Conservation (phyloP, 1,140 invertebrate genomes). For the Drosophila dunni region DNA sequence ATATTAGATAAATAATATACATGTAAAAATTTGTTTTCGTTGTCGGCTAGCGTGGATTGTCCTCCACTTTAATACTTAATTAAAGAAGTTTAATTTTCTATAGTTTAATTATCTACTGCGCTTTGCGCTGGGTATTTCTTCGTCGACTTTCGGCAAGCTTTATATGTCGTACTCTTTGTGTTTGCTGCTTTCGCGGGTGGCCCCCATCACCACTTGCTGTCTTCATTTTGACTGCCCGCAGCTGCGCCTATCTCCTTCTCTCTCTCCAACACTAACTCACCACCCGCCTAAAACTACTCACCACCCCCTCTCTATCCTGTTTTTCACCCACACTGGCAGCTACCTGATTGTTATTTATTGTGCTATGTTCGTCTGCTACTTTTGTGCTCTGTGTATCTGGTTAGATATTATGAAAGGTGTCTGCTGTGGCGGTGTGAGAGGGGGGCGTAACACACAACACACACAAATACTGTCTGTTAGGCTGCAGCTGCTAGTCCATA, state of each 20-base stretch:
- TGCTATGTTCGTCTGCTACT: conserved; percentile 48
- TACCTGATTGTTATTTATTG: conserved; percentile 60
- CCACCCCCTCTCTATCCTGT: not conserved
- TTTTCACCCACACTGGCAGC: conserved; percentile 40
- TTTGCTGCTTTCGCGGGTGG: conserved; percentile 43
- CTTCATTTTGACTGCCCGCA: conserved; percentile 30
- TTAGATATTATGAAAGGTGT: conserved; percentile 39
- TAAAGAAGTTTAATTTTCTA: too few species aligned
- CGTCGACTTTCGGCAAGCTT: too few species aligned
- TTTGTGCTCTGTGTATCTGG: conserved; percentile 20
- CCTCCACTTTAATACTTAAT: too few species aligned
- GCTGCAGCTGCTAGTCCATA: conserved; percentile 26
- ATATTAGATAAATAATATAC: too few species aligned
- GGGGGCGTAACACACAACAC: conserved; percentile 10
- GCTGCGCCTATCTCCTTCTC: conserved; percentile 43
- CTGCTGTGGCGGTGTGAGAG: not conserved
- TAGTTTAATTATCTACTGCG: too few species aligned
- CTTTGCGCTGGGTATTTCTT: too few species aligned
- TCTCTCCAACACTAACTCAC: not conserved
- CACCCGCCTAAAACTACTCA: not conserved
- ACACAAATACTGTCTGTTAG: not conserved
- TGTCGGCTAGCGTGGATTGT: too few species aligned
- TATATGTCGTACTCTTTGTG: not conserved
- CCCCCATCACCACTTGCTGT: conserved; percentile 39
- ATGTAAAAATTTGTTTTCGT: too few species aligned